Percentiles rank a stretch among this genome's conserved stretches.
phyloP scores from a whole-genome alignment of 1,140 invertebrate species.

The Pygmarrhopalites habei region DNA sequence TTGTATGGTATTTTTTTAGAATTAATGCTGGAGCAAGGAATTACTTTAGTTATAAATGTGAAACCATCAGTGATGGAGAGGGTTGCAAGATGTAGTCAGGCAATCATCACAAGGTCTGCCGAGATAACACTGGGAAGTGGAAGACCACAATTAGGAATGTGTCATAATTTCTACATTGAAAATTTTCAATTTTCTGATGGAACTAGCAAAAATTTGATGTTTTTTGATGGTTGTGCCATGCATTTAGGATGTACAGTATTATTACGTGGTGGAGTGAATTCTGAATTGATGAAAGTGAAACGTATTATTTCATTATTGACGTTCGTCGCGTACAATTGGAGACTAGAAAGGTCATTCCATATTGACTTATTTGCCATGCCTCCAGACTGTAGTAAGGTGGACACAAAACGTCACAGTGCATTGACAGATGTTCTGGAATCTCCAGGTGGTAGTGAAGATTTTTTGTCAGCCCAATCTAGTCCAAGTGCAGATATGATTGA shows the following conservation, averaged over 20 bases:
- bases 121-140: constrained; percentile 68
- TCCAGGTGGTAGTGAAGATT: constrained; percentile 15
- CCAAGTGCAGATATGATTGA: constrained; percentile 20
- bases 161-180: constrained; percentile 75
- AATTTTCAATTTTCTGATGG: constrained; percentile 51
- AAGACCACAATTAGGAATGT: constrained; percentile 73
- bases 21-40: constrained; percentile 65
- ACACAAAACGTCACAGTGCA: background rate
- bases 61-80: constrained; percentile 76
- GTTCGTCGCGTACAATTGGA: constrained; percentile 82
- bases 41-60: constrained; percentile 83
- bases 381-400: too few species aligned
- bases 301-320: constrained; percentile 71
- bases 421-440: constrained; percentile 1
- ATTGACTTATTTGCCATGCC: constrained; percentile 71
- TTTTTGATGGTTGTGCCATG: constrained; percentile 82
- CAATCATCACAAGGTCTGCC: constrained; percentile 77
- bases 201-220: constrained; percentile 80
- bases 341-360: constrained; percentile 82
- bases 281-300: constrained; percentile 76
- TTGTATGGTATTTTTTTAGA: too few species aligned
- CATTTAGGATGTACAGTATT: constrained; percentile 83
- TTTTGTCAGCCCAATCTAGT: constrained; percentile 20
- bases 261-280: constrained; percentile 65
- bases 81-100: constrained; percentile 71